These are phyloP conservation scores for Fulmarus glacialis DNA, from an alignment of 2,113 vertebrate species.

Conservation along the genomic window DNA sequence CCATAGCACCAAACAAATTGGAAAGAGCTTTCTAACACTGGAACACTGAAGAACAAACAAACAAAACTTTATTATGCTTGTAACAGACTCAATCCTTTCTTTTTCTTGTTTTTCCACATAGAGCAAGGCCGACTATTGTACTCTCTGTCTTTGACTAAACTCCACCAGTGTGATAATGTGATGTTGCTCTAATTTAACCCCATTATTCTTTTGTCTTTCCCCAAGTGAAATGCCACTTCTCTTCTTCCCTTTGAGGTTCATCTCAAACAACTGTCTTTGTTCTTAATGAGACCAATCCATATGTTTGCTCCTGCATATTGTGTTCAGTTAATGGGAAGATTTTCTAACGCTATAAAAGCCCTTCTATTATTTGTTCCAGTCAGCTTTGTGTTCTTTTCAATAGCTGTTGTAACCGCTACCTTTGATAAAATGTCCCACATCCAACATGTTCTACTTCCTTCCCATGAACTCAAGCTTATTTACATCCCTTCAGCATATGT, in stretches of 20 bases:
- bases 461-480: not conserved
- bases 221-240: constrained; percentile 56
- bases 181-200: constrained; percentile 66
- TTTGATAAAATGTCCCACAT: not conserved
- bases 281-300: constrained; percentile 69
- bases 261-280: constrained; percentile 64
- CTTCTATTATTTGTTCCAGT: not conserved
- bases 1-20: not conserved
- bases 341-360: constrained; percentile 50
- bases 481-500: not conserved
- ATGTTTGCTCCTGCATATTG: constrained; percentile 61
- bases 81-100: not conserved
- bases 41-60: not conserved
- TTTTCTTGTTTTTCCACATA: not conserved
- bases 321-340: constrained; percentile 66
- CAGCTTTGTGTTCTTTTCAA: constrained; percentile 28
- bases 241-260: constrained; percentile 65
- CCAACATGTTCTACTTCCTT: not conserved
- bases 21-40: not conserved
- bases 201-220: constrained; percentile 71
- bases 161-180: constrained; percentile 42
- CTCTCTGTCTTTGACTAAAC: not conserved
- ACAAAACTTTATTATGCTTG: not conserved
- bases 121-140: not conserved
- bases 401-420: constrained; percentile 9